phyloP scores from a whole-genome alignment of 1,140 invertebrate species.

The Drosophila insularis region DNA sequence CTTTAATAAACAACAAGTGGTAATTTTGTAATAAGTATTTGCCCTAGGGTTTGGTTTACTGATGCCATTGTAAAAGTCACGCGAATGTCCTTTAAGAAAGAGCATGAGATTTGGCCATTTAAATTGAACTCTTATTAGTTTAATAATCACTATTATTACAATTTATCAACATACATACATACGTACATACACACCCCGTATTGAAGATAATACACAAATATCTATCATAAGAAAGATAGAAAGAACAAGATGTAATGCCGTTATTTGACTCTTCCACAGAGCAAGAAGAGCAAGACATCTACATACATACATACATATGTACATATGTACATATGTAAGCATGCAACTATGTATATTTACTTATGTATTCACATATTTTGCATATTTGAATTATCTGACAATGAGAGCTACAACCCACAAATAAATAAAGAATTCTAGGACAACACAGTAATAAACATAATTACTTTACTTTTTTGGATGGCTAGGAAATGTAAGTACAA shows the following conservation, averaged over 20 bases:
- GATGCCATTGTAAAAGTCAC: background rate
- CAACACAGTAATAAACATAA: too few species aligned
- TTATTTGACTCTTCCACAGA: too few species aligned
- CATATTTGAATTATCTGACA: too few species aligned
- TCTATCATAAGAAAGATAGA: too few species aligned
- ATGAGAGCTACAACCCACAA: too few species aligned
- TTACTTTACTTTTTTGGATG: too few species aligned
- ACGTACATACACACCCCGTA: too few species aligned
- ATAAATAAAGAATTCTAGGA: too few species aligned
- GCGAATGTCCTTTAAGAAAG: constrained; percentile 4
- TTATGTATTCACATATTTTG: background rate
- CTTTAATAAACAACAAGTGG: background rate
- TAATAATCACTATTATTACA: background rate
- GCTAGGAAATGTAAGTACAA: too few species aligned
- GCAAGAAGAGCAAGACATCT: too few species aligned
- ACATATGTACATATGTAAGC: background rate
- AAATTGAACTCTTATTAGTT: background rate
- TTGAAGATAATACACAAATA: too few species aligned
- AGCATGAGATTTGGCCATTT: background rate
- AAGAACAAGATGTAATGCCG: background rate
- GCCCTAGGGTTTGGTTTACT: background rate
- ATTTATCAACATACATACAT: background rate
- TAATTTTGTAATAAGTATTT: background rate
- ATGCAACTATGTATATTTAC: background rate
- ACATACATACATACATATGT: too few species aligned